Evolutionary conservation across 2,888 invertebrate genomes (phyloP).

Genomic region (Lasioglossum vierecki): DNA sequence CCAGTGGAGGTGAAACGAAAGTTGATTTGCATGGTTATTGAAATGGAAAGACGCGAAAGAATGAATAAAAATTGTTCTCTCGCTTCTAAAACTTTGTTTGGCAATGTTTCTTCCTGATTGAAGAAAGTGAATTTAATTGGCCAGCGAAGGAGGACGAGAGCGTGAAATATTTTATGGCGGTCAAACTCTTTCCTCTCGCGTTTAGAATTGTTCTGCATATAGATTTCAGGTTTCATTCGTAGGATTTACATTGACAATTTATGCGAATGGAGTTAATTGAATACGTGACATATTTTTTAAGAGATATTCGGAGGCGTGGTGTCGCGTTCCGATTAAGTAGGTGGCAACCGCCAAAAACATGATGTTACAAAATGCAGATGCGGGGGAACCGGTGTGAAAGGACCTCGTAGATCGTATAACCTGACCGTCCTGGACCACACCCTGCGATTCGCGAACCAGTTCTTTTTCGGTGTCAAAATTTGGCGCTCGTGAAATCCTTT

Average conservation of each 20-base stretch:
- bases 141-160: background rate
- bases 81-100: background rate
- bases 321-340: background rate
- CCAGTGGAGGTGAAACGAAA: background rate
- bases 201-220: no score
- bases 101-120: background rate
- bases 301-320: background rate
- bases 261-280: background rate
- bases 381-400: slow-evolving; percentile 52
- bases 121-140: background rate
- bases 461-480: slow-evolving; percentile 56
- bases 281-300: background rate
- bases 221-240: no score
- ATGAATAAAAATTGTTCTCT: background rate
- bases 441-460: slow-evolving; percentile 59
- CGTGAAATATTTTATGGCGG: background rate
- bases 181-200: background rate
- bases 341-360: slow-evolving; percentile 14
- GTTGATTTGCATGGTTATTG: background rate
- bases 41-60: background rate
- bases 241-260: background rate
- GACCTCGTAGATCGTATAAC: slow-evolving; percentile 38
- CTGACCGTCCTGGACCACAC: slow-evolving; percentile 57
- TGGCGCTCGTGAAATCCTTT: background rate
- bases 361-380: slow-evolving; percentile 29